Base-by-base conservation (phyloP, 2,888 invertebrate species). In the Yponomeuta cagnagella region DNA sequence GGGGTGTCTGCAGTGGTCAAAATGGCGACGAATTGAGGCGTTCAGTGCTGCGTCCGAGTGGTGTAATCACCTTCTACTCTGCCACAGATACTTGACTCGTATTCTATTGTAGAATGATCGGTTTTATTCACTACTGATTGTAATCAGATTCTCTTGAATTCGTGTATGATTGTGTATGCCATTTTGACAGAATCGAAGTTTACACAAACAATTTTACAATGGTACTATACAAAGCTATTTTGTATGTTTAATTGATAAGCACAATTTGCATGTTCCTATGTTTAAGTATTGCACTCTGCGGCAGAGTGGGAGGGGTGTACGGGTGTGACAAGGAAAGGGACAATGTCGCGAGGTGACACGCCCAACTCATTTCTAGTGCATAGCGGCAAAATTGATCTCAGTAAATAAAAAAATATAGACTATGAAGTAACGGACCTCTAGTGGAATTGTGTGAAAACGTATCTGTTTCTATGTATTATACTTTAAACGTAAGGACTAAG, bases 331-430 rank as follows among this genome's bases (percentile, higher is more conserved):
- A 37, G 52, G 15, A 58, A 43, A 5, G 12, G 74, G 72, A 74
- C 65, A 68, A 64, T 72, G 74, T 75, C 78, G 80, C 78, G 76
- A 74, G 82, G 82, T 82, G 83, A 78, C 80, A 79, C 76, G 76
- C 79, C 73, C 72, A 70, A 74, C 74, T 76, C 80, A 81, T 78
- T 58, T 76, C 77, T 85, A 86, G 86, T 85, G 87, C 86, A 80
- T 84, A 86, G 86, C 83, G 89, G 87, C 86, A 85, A 85, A 85
- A 86, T 85, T 92, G 91, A 92, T 92, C 91, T 92, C 91, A 92
- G 82, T 90, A 84, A 82, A 81, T 83, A 87, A 84, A 70, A 43
- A 70, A 86, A 86, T 87, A 88, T 87, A 86, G 87, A 89, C 88
- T 88, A 86, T 82, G 78, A 79, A 75, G 72, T 77, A 78, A 82